Evolutionary conservation across 2,888 invertebrate species (phyloP).

Genomic region (Hanleya hanleyi): DNA sequence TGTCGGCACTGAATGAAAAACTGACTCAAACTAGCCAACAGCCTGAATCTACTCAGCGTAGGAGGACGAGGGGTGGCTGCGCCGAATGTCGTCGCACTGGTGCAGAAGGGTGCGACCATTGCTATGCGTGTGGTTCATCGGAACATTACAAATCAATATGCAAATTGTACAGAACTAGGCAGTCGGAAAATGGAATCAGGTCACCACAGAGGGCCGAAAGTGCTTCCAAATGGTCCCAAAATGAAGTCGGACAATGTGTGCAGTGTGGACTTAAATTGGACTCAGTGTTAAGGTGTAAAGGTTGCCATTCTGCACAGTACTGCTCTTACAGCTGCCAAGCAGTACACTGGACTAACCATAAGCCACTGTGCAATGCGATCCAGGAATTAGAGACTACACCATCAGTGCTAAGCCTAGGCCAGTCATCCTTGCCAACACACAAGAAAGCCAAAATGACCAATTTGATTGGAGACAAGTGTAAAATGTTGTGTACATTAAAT

Average conservation of each 20-base stretch:
- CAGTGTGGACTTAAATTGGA: no score
- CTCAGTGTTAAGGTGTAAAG: no score
- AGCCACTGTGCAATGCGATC: no score
- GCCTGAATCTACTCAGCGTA: no score
- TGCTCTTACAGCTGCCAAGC: no score
- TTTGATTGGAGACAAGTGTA: conserved; percentile 15
- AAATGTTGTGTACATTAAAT: conserved; percentile 11
- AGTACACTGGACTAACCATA: no score
- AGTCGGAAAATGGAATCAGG: not conserved
- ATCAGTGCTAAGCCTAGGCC: not conserved
- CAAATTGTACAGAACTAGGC: no score
- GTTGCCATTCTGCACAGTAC: no score
- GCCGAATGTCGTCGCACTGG: not conserved
- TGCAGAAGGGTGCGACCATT: not conserved
- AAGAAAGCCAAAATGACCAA: not conserved
- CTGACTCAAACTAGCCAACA: no score
- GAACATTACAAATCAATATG: no score
- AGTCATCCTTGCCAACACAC: not conserved
- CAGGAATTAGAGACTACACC: no score
- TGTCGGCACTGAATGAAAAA: not conserved
- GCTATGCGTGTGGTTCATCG: not conserved
- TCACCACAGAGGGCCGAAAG: conserved; percentile 1
- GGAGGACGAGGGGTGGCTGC: not conserved
- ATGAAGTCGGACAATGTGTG: not conserved
- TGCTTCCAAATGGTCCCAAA: not conserved